phyloP scores from a whole-genome alignment of 2,888 invertebrate species.

The Tetragonisca angustula region DNA sequence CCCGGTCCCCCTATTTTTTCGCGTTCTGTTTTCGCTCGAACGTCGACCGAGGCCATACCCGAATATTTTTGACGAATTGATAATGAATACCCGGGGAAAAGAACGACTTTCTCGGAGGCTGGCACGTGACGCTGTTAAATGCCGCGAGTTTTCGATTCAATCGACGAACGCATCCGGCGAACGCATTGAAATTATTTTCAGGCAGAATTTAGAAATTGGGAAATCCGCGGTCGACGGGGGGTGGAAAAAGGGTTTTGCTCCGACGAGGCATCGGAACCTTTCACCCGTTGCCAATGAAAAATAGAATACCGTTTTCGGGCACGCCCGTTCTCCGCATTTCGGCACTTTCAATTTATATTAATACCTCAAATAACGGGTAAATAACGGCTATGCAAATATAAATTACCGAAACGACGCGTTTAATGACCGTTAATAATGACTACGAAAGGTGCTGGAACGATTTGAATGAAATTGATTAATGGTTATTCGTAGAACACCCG shows the following conservation, averaged over 20 bases:
- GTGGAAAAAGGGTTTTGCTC: no score
- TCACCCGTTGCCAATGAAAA: neutral
- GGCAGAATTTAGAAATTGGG: constrained; percentile 34
- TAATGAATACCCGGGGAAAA: constrained; percentile 75
- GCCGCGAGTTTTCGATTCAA: constrained; percentile 53
- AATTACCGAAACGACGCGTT: neutral
- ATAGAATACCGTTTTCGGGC: neutral
- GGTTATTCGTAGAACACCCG: neutral
- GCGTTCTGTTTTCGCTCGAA: constrained; percentile 47
- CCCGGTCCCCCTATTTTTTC: constrained; percentile 52
- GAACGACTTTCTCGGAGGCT: constrained; percentile 58
- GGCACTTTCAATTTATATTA: neutral
- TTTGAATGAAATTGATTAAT: neutral
- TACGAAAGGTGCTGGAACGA: neutral
- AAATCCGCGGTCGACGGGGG: neutral
- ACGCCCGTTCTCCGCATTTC: neutral
- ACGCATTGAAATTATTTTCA: constrained; percentile 58
- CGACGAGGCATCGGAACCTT: neutral
- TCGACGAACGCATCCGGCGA: constrained; percentile 47
- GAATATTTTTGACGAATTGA: constrained; percentile 76
- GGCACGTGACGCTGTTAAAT: constrained; percentile 59
- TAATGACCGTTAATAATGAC: neutral
- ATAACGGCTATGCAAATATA: neutral
- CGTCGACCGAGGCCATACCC: constrained; percentile 67
- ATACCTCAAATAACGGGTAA: neutral